phyloP scores from a whole-genome alignment of 2,797 vertebrate genomes.

The Lacerta agilis region DNA sequence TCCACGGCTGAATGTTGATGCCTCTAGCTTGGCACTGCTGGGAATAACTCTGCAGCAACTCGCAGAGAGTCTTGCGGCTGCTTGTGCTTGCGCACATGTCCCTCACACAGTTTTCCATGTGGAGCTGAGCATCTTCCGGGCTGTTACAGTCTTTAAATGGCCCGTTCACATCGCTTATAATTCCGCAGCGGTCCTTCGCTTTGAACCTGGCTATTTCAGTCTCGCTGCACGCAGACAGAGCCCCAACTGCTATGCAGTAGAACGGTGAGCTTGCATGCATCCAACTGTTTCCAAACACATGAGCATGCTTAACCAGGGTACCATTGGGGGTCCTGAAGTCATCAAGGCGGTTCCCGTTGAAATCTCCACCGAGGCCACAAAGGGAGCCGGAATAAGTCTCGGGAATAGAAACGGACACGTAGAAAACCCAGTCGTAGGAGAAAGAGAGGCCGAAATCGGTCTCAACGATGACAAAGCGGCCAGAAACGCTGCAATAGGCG shows the following conservation, averaged over 20 bases:
- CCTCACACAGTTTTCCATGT: constrained; percentile 54
- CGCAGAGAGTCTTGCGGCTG: constrained; percentile 27
- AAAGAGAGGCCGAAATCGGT: constrained; percentile 73
- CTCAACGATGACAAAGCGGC: constrained; percentile 66
- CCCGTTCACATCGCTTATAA: background rate
- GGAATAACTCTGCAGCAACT: constrained; percentile 38
- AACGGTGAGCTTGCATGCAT: constrained; percentile 51
- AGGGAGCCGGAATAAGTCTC: constrained; percentile 65
- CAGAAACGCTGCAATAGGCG: constrained; percentile 62
- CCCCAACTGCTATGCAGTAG: background rate
- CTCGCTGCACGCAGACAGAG: background rate
- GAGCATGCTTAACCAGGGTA: constrained; percentile 40
- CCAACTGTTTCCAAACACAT: constrained; percentile 77
- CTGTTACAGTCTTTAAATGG: constrained; percentile 43
- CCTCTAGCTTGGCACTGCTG: constrained; percentile 52
- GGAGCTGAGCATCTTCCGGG: constrained; percentile 20
- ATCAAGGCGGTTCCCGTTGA: constrained; percentile 54
- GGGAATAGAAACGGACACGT: constrained; percentile 69
- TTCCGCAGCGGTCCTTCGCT: constrained; percentile 46
- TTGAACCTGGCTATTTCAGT: constrained; percentile 19
- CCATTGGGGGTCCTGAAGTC: constrained; percentile 68
- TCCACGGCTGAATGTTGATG: constrained; percentile 45
- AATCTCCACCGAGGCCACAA: constrained; percentile 77
- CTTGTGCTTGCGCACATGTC: constrained; percentile 42
- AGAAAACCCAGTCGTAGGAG: constrained; percentile 70